Base-by-base conservation (phyloP, 2,113 vertebrate species). In the Cyanoramphus novaezelandiae region DNA sequence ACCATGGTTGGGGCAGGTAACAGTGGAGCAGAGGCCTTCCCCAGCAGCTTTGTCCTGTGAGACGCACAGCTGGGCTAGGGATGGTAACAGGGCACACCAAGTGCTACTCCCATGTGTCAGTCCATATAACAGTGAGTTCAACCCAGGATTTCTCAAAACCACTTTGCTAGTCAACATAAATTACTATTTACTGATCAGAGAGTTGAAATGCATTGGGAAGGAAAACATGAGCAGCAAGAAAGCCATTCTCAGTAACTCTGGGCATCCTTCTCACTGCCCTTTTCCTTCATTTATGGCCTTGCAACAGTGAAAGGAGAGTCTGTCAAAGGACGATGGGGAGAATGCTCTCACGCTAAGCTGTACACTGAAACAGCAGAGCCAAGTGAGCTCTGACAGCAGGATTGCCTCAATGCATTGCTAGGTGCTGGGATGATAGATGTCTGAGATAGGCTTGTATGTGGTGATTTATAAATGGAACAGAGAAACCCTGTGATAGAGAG, bases 251-350 rank as follows among this genome's bases (percentile, higher is more conserved):
- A 19, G 6, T 13, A 49, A 18, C 14, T 47, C 80, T 44, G 41
- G 23, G 50, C 6, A 24, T 63, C 15, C 11, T 71, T 39, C n/a
- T 79, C 1, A 0, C 23, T 76, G 23, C 7, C 25, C 23, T 65
- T 20, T 19, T 33, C 13, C 23, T 62, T 29, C 2, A 2, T 18
- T 43, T 18, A 15, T 31, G 37, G 44, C 23, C 37, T 47, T 41
- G 31, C 16, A 37, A 24, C 68, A 64, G 52, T 0, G 0, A 39
- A 39, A 43, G 12, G 24, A 17, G 17, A 8, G 23, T 12, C 28
- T n/a, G 35, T 4, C 0, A 1, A 50, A n/a, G 18, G 27, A 31
- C 1, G 1, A 9, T 0, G 0, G 9, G 13, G 23, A 64, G 31
- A 43, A 69, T 13, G 12, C 10, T 67, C 19, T 39, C 65, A 17